Conservation (phyloP, 2,888 invertebrate genomes). For the Antheraea yamamai region DNA sequence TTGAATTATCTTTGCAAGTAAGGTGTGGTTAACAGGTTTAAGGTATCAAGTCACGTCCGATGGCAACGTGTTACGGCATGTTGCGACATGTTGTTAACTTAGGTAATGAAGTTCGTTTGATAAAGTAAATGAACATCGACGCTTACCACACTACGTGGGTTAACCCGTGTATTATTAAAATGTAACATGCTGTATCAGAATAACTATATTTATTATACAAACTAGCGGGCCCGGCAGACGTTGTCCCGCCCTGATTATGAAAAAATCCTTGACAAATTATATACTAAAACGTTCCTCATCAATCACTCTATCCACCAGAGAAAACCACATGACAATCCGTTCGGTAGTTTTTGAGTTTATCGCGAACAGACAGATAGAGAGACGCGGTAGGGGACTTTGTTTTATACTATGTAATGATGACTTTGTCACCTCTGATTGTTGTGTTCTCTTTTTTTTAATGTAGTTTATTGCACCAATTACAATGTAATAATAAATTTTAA, state of each 20-base stretch:
- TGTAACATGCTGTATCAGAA: background rate
- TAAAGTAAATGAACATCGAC: conserved; percentile 13
- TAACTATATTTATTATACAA: background rate
- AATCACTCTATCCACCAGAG: no score
- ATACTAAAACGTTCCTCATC: no score
- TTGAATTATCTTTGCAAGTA: conserved; percentile 2
- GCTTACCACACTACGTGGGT: conserved; percentile 11
- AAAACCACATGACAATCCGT: no score
- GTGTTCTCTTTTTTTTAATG: background rate
- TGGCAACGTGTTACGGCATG: conserved; percentile 10
- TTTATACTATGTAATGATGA: no score
- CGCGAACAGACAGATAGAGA: no score
- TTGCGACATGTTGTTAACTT: conserved; percentile 14
- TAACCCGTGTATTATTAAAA: conserved; percentile 10
- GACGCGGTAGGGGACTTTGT: no score
- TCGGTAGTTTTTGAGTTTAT: no score
- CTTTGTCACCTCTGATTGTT: background rate
- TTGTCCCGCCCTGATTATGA: no score
- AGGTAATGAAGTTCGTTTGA: conserved; percentile 14
- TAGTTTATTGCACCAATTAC: background rate
- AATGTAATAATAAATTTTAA: background rate
- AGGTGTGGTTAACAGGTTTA: conserved; percentile 15
- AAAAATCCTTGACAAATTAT: no score
- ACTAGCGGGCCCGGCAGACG: no score
- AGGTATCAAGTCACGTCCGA: conserved; percentile 14